These are phyloP conservation scores for Ursus arctos DNA, from an alignment of 2,113 vertebrate genomes.

Conservation along the genomic window DNA sequence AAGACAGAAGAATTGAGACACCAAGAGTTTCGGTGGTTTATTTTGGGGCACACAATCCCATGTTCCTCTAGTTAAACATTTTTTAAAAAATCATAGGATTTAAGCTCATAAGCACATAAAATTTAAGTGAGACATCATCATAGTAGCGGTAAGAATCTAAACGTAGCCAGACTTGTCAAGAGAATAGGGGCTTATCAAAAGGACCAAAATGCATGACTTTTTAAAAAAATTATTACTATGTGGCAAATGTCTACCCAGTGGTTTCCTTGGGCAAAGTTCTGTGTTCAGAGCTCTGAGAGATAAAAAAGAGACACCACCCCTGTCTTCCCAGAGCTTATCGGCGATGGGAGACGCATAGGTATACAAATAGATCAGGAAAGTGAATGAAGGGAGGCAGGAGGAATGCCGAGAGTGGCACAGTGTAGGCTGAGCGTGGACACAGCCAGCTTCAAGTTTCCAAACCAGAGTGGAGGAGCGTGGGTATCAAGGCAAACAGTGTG, in stretches of 20 bases:
- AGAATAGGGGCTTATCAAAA: neutral
- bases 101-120: constrained; percentile 7
- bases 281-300: neutral
- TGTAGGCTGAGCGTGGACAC: constrained; percentile 20
- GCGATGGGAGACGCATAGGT: neutral
- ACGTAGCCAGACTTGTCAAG: constrained; percentile 32
- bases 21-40: neutral
- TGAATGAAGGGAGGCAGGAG: neutral
- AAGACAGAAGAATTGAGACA: neutral
- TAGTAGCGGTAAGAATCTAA: neutral
- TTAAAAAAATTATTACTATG: neutral
- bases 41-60: neutral
- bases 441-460: constrained; percentile 50
- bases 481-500: constrained; percentile 45
- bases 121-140: constrained; percentile 12
- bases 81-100: neutral
- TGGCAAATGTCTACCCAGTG: neutral
- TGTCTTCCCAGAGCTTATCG: neutral
- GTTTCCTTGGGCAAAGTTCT: constrained; percentile 31
- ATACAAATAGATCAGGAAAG: neutral
- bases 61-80: neutral
- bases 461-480: constrained; percentile 21
- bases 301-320: neutral
- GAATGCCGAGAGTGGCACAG: neutral
- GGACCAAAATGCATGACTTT: neutral